phyloP scores from a whole-genome alignment of 2,888 invertebrate species.

The Heliconius ethilla region DNA sequence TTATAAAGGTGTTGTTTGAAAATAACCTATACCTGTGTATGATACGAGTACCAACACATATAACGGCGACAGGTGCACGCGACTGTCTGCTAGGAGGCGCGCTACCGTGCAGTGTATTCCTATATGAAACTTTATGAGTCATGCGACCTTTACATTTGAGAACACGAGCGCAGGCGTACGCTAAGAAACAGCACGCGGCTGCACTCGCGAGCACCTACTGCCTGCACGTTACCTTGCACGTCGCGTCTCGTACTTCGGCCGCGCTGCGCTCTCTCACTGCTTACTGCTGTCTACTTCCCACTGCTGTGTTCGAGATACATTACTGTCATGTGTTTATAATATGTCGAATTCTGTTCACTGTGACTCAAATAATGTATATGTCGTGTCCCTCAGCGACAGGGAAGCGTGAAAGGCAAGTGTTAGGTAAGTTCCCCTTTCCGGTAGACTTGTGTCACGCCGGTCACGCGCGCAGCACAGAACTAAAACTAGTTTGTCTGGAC shows the following conservation, averaged over 20 bases:
- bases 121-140: conserved; percentile 14
- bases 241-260: too few species aligned
- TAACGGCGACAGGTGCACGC: background rate
- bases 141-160: conserved; percentile 6
- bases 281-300: too few species aligned
- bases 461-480: background rate
- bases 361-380: background rate
- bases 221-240: too few species aligned
- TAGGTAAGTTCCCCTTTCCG: background rate
- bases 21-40: too few species aligned
- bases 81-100: background rate
- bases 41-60: too few species aligned
- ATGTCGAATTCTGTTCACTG: background rate
- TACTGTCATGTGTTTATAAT: background rate
- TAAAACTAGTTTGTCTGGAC: conserved; percentile 7
- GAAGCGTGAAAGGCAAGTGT: background rate
- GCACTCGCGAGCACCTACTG: too few species aligned
- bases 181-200: too few species aligned
- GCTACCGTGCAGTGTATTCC: background rate
- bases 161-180: background rate
- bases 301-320: background rate
- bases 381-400: background rate
- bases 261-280: too few species aligned
- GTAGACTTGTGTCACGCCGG: background rate
- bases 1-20: too few species aligned